These are phyloP conservation scores for Smittia sp. DNA, from an alignment of 2,888 invertebrate species.

Conservation along the genomic window DNA sequence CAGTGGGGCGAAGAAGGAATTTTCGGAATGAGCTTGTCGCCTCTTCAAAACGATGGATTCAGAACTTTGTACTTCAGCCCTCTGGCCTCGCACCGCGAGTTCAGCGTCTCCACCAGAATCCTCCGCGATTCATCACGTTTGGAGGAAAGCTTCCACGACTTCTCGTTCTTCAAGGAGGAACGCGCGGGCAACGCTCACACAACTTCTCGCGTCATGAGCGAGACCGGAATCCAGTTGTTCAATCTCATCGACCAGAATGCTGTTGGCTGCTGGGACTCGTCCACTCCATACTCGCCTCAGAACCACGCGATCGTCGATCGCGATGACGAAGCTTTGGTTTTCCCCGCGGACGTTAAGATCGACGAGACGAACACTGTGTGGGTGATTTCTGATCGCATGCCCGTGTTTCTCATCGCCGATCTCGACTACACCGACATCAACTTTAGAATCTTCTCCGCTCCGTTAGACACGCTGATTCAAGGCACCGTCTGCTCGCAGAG, in stretches of 20 bases:
- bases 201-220: conserved; percentile 71
- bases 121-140: conserved; percentile 67
- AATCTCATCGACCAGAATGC: conserved; percentile 78
- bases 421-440: conserved; percentile 74
- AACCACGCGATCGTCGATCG: conserved; percentile 69
- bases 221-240: conserved; percentile 71
- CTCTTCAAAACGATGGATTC: conserved; percentile 64
- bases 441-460: conserved; percentile 71
- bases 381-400: conserved; percentile 82
- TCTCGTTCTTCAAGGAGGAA: conserved; percentile 59
- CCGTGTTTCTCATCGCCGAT: conserved; percentile 67
- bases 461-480: conserved; percentile 63
- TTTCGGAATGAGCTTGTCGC: conserved; percentile 73
- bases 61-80: conserved; percentile 76
- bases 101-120: conserved; percentile 72
- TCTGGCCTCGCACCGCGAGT: conserved; percentile 73
- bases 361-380: conserved; percentile 68
- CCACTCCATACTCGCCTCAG: conserved; percentile 62
- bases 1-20: conserved; percentile 82
- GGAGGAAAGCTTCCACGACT: conserved; percentile 68
- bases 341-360: conserved; percentile 77
- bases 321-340: conserved; percentile 72
- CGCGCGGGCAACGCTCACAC: conserved; percentile 68
- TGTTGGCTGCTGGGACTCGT: conserved; percentile 78
- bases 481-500: conserved; percentile 70